Percentiles rank a stretch among this genome's conserved stretches.
Evolutionary conservation across 2,113 vertebrate species (phyloP).

Genomic region (Pogona vitticeps): DNA sequence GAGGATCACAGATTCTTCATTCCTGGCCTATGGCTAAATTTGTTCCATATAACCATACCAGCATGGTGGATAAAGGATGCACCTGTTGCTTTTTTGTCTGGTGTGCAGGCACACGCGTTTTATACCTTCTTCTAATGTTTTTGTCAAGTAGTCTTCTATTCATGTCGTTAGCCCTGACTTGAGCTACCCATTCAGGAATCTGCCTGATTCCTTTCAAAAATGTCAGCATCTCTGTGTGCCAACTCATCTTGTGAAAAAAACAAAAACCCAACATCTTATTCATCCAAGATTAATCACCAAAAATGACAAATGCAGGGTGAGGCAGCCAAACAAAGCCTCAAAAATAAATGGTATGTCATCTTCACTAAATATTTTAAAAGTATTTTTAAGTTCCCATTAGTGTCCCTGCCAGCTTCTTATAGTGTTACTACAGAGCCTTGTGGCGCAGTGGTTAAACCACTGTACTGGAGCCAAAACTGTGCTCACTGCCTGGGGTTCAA

Average conservation of each 20-base stretch:
- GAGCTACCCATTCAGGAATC: not conserved
- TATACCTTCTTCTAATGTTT: not conserved
- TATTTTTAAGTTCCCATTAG: not conserved
- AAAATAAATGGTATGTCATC: not conserved
- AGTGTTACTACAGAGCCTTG: too few species aligned
- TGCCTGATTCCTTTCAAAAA: not conserved
- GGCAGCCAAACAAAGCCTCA: constrained; percentile 45
- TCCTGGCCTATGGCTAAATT: too few species aligned
- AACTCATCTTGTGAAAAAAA: constrained; percentile 65
- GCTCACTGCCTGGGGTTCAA: too few species aligned
- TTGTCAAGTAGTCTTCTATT: not conserved
- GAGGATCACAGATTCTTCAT: too few species aligned
- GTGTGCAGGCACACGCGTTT: not conserved
- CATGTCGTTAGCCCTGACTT: not conserved
- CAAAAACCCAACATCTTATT: constrained; percentile 47
- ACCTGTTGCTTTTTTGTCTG: not conserved
- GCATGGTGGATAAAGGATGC: not conserved
- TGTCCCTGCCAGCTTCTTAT: not conserved
- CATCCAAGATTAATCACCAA: constrained; percentile 66
- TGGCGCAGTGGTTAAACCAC: too few species aligned
- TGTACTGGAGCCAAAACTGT: too few species aligned
- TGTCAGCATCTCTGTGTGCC: constrained; percentile 52
- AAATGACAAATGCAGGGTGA: constrained; percentile 29
- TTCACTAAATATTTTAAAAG: not conserved
- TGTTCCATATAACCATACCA: too few species aligned